A percentile compares a stretch with the other conserved stretches of the same genome.
These are phyloP conservation scores for Nibea albiflora DNA, from an alignment of 2,113 vertebrate genomes.

Conservation along the genomic window DNA sequence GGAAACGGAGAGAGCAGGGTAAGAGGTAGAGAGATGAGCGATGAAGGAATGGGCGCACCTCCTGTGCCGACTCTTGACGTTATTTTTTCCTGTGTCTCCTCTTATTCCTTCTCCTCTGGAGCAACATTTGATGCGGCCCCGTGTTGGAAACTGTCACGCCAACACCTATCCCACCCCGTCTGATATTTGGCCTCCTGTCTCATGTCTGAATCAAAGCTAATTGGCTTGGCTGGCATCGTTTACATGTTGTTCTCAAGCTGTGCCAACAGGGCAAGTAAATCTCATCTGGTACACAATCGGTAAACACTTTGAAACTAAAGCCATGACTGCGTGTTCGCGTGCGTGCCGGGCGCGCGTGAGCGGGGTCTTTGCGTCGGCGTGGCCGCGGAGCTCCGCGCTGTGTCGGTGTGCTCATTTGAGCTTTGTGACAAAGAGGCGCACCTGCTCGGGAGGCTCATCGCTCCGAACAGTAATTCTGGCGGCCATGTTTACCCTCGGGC, in stretches of 20 bases:
- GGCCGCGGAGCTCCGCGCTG: slow-evolving; percentile 25
- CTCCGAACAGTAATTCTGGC: slow-evolving; percentile 37
- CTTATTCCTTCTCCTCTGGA: too few species aligned
- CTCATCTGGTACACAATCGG: slow-evolving; percentile 61
- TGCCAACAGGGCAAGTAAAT: slow-evolving; percentile 66
- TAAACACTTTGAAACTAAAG: slow-evolving; percentile 58
- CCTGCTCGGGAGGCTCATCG: slow-evolving; percentile 59
- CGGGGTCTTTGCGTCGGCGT: background rate
- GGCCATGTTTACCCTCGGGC: slow-evolving; percentile 34
- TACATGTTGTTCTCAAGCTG: slow-evolving; percentile 68
- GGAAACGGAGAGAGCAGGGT: slow-evolving; percentile 39
- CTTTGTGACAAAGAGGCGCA: slow-evolving; percentile 46
- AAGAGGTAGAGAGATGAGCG: slow-evolving; percentile 36
- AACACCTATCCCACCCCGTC: slow-evolving; percentile 30
- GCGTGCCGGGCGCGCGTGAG: slow-evolving; percentile 24
- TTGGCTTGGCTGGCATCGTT: slow-evolving; percentile 66
- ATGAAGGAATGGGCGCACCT: slow-evolving; percentile 34
- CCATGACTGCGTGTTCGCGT: slow-evolving; percentile 28
- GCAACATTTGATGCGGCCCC: slow-evolving; percentile 8
- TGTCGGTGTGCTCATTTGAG: slow-evolving; percentile 48
- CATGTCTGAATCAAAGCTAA: slow-evolving; percentile 76
- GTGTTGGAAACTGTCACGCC: slow-evolving; percentile 15
- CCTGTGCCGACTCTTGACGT: background rate
- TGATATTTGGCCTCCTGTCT: slow-evolving; percentile 61
- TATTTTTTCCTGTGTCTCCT: background rate